Percentiles rank a stretch among this genome's conserved stretches.
Evolutionary conservation across 2,797 vertebrate genomes (phyloP).

Genomic region (Fistularia tabacaria): DNA sequence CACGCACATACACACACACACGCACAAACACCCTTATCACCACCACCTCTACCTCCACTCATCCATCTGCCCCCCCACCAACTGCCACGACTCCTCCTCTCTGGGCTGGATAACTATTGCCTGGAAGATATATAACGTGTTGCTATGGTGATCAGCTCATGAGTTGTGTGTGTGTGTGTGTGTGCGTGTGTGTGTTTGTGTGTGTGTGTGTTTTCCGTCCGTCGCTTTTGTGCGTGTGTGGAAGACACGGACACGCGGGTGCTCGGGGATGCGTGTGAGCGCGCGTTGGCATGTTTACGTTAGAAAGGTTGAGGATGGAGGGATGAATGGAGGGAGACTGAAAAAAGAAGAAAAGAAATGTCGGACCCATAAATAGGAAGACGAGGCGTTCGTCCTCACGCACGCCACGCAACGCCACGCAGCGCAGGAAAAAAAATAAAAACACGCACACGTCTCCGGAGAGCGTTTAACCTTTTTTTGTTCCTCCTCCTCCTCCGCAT

Average conservation of each 20-base stretch:
- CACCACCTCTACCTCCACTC: conserved; percentile 38
- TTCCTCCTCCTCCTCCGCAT: conserved; percentile 30
- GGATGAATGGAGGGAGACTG: not conserved
- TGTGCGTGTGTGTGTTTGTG: conserved; percentile 32
- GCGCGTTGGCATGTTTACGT: conserved; percentile 31
- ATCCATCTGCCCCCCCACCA: conserved; percentile 26
- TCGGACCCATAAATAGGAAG: conserved; percentile 56
- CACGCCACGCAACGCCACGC: conserved; percentile 46
- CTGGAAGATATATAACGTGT: conserved; percentile 77
- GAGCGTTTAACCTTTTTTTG: conserved; percentile 63
- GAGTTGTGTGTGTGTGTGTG: conserved; percentile 37
- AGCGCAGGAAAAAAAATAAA: conserved; percentile 8
- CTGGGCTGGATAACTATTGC: conserved; percentile 69
- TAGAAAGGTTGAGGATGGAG: conserved; percentile 3
- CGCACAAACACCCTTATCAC: conserved; percentile 4
- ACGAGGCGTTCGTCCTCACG: conserved; percentile 48
- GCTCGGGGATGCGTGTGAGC: conserved; percentile 1
- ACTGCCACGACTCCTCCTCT: conserved; percentile 45
- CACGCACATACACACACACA: conserved; percentile 1
- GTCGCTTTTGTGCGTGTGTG: no score
- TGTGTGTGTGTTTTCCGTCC: no score
- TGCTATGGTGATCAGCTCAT: conserved; percentile 77
- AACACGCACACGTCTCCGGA: conserved; percentile 41
- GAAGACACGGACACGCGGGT: no score
- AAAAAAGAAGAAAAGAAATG: conserved; percentile 40